Evolutionary conservation across 2,888 invertebrate species (phyloP).

Genomic region (Diachrysia chrysitis): DNA sequence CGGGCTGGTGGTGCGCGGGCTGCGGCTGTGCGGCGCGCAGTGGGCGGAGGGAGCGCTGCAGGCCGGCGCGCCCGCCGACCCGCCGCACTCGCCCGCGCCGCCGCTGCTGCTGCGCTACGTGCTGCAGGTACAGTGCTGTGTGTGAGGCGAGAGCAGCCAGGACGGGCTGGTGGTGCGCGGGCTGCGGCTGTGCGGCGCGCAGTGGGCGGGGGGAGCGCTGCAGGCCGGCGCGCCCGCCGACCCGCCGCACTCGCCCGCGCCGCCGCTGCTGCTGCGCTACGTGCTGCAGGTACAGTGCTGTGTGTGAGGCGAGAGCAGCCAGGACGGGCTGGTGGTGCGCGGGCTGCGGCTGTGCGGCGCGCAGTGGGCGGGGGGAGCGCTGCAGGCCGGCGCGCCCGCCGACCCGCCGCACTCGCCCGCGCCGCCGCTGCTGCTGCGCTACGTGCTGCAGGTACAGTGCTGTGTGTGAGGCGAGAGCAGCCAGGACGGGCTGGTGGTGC

Average conservation of each 20-base stretch:
- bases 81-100: slow-evolving; percentile 76
- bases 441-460: slow-evolving; percentile 58
- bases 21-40: slow-evolving; percentile 72
- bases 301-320: slow-evolving; percentile 28
- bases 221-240: slow-evolving; percentile 51
- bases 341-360: slow-evolving; percentile 76
- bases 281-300: slow-evolving; percentile 56
- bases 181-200: slow-evolving; percentile 72
- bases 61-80: slow-evolving; percentile 53
- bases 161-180: slow-evolving; percentile 66
- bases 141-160: slow-evolving; percentile 31
- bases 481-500: slow-evolving; percentile 57
- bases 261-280: slow-evolving; percentile 71
- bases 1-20: slow-evolving; percentile 66
- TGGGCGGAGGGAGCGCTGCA: slow-evolving; percentile 66
- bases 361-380: slow-evolving; percentile 64
- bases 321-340: slow-evolving; percentile 57
- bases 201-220: slow-evolving; percentile 66
- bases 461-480: slow-evolving; percentile 30
- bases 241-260: slow-evolving; percentile 74
- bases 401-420: slow-evolving; percentile 72
- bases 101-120: slow-evolving; percentile 69
- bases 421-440: slow-evolving; percentile 74
- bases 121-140: slow-evolving; percentile 54
- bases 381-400: slow-evolving; percentile 55